A percentile compares a stretch with the other conserved stretches of the same genome.
These are phyloP conservation scores for Thereva nobilitata DNA, from an alignment of 2,888 invertebrate species.

Conservation along the genomic window DNA sequence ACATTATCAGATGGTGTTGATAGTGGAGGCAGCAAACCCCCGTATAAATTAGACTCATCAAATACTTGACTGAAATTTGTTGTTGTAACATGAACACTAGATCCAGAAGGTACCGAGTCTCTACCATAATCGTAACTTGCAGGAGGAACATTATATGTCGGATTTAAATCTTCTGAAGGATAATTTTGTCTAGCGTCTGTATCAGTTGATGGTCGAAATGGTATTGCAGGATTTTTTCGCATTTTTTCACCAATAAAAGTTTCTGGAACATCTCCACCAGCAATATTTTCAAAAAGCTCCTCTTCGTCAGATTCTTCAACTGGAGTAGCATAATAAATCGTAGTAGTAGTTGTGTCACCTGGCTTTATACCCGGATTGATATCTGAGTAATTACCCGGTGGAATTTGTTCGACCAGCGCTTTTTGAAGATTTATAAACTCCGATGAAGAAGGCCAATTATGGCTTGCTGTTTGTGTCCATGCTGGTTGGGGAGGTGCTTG, in stretches of 20 bases:
- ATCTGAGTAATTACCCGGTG: conserved; percentile 33
- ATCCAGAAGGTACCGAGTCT: too few relatives aligned
- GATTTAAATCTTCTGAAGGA: too few relatives aligned
- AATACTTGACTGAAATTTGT: not conserved
- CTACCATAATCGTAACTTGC: too few relatives aligned
- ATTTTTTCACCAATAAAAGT: not conserved
- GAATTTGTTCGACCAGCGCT: conserved; percentile 31
- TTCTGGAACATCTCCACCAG: conserved; percentile 38
- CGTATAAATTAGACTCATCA: conserved; percentile 42
- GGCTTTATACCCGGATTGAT: conserved; percentile 15
- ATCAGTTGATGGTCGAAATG: too few relatives aligned
- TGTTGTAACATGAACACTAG: too few relatives aligned
- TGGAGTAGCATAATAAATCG: conserved; percentile 51
- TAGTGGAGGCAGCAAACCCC: conserved; percentile 44
- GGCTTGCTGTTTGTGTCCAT: not conserved
- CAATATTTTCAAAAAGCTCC: conserved; percentile 41
- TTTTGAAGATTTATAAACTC: too few relatives aligned
- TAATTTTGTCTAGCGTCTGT: too few relatives aligned
- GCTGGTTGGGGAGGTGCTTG: too few relatives aligned
- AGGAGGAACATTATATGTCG: too few relatives aligned
- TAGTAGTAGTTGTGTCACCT: conserved; percentile 24
- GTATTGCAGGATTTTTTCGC: too few relatives aligned
- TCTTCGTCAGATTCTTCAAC: conserved; percentile 47
- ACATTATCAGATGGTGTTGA: not conserved
- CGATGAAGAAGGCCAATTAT: too few relatives aligned